Evolutionary conservation across 2,888 invertebrate genomes (phyloP).

Genomic region (Aquatica leii): DNA sequence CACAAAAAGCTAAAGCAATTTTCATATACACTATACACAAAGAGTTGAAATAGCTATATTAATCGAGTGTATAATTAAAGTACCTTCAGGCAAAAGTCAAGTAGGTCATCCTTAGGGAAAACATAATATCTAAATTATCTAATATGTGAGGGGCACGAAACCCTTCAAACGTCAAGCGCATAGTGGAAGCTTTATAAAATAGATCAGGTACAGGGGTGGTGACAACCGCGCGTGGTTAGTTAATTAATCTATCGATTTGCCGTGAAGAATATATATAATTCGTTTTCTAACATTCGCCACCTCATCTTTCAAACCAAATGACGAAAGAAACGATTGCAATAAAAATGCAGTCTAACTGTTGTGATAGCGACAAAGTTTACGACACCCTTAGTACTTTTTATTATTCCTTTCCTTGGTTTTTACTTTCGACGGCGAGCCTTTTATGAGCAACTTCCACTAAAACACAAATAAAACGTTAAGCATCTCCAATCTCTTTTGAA

Average conservation of each 20-base stretch:
- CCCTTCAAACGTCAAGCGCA: constrained; percentile 29
- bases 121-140: constrained; percentile 36
- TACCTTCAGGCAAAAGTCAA: constrained; percentile 31
- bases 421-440: constrained; percentile 49
- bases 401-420: constrained; percentile 54
- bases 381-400: constrained; percentile 55
- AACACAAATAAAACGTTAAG: constrained; percentile 48
- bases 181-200: constrained; percentile 33
- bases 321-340: constrained; percentile 48
- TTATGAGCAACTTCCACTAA: constrained; percentile 48
- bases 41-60: constrained; percentile 32
- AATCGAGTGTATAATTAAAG: constrained; percentile 34
- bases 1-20: constrained; percentile 17
- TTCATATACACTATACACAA: constrained; percentile 19
- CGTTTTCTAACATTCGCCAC: constrained; percentile 21
- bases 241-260: constrained; percentile 33
- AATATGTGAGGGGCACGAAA: constrained; percentile 28
- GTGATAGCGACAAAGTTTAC: constrained; percentile 54
- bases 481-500: constrained; percentile 44
- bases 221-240: constrained; percentile 32
- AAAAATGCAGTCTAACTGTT: constrained; percentile 52
- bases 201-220: constrained; percentile 31
- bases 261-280: constrained; percentile 4
- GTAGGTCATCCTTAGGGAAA: constrained; percentile 36
- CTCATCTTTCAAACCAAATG: constrained; percentile 41